phyloP scores from a whole-genome alignment of 1,140 invertebrate species.

The Macrobrachium nipponense region DNA sequence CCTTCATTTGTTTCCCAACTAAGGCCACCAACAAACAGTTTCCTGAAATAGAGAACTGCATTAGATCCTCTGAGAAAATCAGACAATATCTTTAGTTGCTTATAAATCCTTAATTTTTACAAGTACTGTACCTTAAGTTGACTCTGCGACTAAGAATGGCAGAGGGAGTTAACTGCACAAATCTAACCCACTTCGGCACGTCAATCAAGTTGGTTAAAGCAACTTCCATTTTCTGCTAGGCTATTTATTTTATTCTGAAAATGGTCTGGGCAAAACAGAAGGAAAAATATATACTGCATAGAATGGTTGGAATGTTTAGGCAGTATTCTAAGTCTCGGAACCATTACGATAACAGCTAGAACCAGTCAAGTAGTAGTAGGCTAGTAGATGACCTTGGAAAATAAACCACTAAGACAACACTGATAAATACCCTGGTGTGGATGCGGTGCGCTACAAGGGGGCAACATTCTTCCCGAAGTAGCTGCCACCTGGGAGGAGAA shows the following conservation, averaged over 20 bases:
- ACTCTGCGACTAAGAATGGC: conserved; percentile 33
- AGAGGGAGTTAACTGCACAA: conserved; percentile 49
- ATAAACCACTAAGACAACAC: conserved; percentile 53
- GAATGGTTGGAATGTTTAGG: conserved; percentile 12
- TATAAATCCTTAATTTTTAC: conserved; percentile 24
- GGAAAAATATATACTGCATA: conserved; percentile 17
- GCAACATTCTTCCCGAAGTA: conserved; percentile 52
- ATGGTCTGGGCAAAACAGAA: conserved; percentile 47
- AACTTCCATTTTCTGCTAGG: conserved; percentile 36
- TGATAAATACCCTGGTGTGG: conserved; percentile 57
- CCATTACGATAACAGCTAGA: conserved; percentile 20
- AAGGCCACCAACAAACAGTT: conserved; percentile 96
- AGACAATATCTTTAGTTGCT: not conserved
- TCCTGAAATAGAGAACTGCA: conserved; percentile 78
- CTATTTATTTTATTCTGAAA: conserved; percentile 49
- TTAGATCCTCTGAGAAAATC: not conserved
- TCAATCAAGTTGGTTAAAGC: conserved; percentile 43
- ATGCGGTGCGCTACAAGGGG: conserved; percentile 51
- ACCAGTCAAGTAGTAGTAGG: conserved; percentile 22
- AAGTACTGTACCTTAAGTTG: conserved; percentile 51
- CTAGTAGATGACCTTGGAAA: conserved; percentile 7
- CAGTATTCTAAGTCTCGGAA: conserved; percentile 23
- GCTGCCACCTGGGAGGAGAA: conserved; percentile 56
- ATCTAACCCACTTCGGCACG: conserved; percentile 47
- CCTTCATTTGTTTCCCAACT: conserved; percentile 98